Base-by-base conservation (phyloP, 2,113 vertebrate species). In the Rhineura floridana region DNA sequence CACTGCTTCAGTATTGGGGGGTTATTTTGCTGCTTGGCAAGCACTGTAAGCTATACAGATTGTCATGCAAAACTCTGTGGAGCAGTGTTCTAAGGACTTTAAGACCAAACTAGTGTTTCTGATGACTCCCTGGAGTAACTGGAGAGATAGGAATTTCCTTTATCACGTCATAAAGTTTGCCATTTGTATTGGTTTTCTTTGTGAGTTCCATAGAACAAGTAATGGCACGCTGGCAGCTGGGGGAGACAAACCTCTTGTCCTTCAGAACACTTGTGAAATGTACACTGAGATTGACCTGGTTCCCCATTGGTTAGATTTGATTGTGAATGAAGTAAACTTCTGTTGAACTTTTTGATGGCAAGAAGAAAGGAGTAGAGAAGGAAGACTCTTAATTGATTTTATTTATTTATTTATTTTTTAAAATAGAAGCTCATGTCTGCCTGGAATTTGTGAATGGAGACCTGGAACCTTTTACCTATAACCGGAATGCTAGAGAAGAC, bases 301-400 rank as follows among this genome's bases (percentile, higher is more conserved):
- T 89, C 73, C 87, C 48, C 48, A 6, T 55, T 84, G 76, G 69
- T 46, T 89, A 50, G 5, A 90, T 59, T 62, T 12, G 8, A 77
- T 72, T n/a, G 83, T 87, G 44, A 83, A 81, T 86, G 52, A 55
- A n/a, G 87, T 30, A 28, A 86, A 84, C 83, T 87, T 83, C 48
- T 65, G 1, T 48, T 73, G 62, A 83, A 72, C 0, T 0, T 36
- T n/a, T 91, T 42, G 46, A 36, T 52, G 52, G 72, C 62, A 88
- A 25, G 83, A 73, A 87, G 78, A 12, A 21, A 17, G 59, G 8
- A 77, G n/a, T 48, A 42, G 15, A 90, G 50, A 7, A 83, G 90
- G 90, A 72, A 42, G 65, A 33, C 25, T 77, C 15, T 83, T n/a
- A 4, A 69, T n/a, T n/a, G n/a, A n/a, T n/a, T n/a, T n/a, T n/a